Evolutionary conservation across 2,797 vertebrate genomes (phyloP).

Genomic region (Otolemur crassicaudatus): DNA sequence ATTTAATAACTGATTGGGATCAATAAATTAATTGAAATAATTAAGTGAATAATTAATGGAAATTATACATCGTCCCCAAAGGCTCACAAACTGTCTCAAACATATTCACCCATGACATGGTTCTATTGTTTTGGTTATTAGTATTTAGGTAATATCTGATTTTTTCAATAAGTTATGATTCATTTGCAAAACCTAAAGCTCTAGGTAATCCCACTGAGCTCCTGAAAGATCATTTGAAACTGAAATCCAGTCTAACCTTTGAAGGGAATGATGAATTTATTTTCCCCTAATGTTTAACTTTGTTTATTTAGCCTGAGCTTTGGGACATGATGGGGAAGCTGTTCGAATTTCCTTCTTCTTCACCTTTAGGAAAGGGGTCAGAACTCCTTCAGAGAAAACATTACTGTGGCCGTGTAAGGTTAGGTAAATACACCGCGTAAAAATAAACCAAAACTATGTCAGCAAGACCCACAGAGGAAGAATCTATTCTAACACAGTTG

Average conservation of each 20-base stretch:
- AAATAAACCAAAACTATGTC: conserved; percentile 58
- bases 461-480: not conserved
- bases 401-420: not conserved
- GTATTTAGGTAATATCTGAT: not conserved
- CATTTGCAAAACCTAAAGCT: conserved; percentile 47
- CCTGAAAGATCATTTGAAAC: not conserved
- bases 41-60: not conserved
- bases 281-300: not conserved
- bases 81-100: not conserved
- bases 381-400: conserved; percentile 58
- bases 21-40: not conserved
- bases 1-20: not conserved
- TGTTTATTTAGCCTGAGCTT: conserved; percentile 62
- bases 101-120: not conserved
- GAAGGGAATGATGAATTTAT: conserved; percentile 19
- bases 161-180: not conserved
- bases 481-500: not conserved
- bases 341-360: conserved; percentile 55
- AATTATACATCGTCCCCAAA: not conserved
- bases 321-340: not conserved
- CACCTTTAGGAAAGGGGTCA: conserved; percentile 11
- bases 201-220: not conserved
- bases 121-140: not conserved
- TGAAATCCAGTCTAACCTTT: not conserved
- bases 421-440: not conserved